Conservation (phyloP, 1,140 invertebrate species). For the Drosophila nigromelanica region DNA sequence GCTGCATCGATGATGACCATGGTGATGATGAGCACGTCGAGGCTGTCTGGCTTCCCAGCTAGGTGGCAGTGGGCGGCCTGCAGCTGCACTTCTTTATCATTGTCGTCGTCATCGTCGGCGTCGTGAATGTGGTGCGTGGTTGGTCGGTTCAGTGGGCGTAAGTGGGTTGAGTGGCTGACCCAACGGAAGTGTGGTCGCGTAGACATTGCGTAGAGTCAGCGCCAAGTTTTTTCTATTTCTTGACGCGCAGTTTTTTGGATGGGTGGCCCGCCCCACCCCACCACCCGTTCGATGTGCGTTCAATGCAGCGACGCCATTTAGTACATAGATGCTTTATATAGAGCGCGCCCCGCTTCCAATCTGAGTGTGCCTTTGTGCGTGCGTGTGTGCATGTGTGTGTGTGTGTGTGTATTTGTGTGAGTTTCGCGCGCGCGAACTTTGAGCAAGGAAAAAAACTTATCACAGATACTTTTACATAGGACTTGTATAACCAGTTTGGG, state of each 20-base stretch:
- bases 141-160: slow-evolving; percentile 55
- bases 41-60: slow-evolving; percentile 40
- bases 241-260: slow-evolving; percentile 47
- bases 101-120: slow-evolving; percentile 16
- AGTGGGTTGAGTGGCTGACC: slow-evolving; percentile 1
- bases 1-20: slow-evolving; percentile 37
- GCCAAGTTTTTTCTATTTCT: slow-evolving; percentile 81
- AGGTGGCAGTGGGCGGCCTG: slow-evolving; percentile 12
- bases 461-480: slow-evolving; percentile 69
- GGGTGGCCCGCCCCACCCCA: no score
- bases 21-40: slow-evolving; percentile 30
- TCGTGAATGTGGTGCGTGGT: slow-evolving; percentile 60
- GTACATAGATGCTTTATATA: slow-evolving; percentile 57
- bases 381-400: slow-evolving; percentile 33
- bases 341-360: slow-evolving; percentile 18
- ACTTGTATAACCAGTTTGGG: not conserved
- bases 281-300: slow-evolving; percentile 26
- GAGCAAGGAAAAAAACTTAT: slow-evolving; percentile 77
- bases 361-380: slow-evolving; percentile 13
- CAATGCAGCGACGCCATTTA: slow-evolving; percentile 43
- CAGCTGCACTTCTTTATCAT: slow-evolving; percentile 26
- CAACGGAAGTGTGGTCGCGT: slow-evolving; percentile 70
- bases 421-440: slow-evolving; percentile 75
- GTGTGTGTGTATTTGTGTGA: slow-evolving; percentile 43
- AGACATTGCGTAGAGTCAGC: slow-evolving; percentile 75